Evolutionary conservation across 2,888 invertebrate species (phyloP).

Genomic region (Dasypolia templi): DNA sequence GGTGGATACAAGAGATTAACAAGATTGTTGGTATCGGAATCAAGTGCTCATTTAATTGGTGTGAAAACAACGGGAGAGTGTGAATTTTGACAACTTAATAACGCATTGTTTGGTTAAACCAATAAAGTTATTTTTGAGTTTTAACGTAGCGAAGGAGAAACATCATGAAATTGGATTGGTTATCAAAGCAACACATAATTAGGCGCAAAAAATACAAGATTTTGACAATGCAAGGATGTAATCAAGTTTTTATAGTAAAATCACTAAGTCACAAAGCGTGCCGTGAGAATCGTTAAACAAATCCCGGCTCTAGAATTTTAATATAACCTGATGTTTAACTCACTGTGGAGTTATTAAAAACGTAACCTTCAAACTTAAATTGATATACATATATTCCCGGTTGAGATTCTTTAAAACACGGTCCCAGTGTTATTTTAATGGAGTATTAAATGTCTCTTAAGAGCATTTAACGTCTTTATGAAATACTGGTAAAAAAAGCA

Average conservation of each 20-base stretch:
- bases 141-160: slow-evolving; percentile 39
- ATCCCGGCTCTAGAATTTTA: slow-evolving; percentile 17
- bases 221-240: neutral
- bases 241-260: neutral
- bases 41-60: slow-evolving; percentile 68
- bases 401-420: slow-evolving; percentile 69
- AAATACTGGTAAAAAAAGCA: slow-evolving; percentile 71
- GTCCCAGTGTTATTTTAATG: slow-evolving; percentile 71
- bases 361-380: slow-evolving; percentile 53
- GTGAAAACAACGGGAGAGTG: slow-evolving; percentile 71
- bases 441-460: slow-evolving; percentile 80
- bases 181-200: slow-evolving; percentile 5
- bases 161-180: slow-evolving; percentile 23
- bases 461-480: slow-evolving; percentile 78
- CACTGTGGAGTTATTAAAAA: slow-evolving; percentile 40
- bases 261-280: neutral
- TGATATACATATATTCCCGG: slow-evolving; percentile 66
- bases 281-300: neutral
- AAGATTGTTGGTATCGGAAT: slow-evolving; percentile 73
- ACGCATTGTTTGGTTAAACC: slow-evolving; percentile 67
- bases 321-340: slow-evolving; percentile 35
- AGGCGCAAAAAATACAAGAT: slow-evolving; percentile 1
- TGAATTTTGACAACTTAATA: slow-evolving; percentile 74
- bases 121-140: slow-evolving; percentile 66
- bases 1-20: slow-evolving; percentile 72